Percentiles rank a stretch among this genome's conserved stretches.
These are phyloP conservation scores for Lottia scabra DNA, from an alignment of 2,888 invertebrate species.

Conservation along the genomic window DNA sequence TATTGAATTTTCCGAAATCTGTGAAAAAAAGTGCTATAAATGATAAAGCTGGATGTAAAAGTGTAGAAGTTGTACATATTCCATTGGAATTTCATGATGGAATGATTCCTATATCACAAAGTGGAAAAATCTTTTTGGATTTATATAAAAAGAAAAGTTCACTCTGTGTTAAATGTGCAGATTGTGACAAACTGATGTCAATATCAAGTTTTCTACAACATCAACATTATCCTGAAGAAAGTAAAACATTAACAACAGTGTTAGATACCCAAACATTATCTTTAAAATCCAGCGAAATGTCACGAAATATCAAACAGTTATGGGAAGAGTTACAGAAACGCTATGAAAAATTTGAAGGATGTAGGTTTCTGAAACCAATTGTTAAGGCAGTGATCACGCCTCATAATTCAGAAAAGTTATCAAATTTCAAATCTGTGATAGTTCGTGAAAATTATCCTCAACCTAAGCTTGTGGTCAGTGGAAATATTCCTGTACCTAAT, in stretches of 20 bases:
- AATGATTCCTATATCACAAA: conserved; percentile 10
- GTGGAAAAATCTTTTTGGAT: conserved; percentile 49
- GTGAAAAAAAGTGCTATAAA: conserved; percentile 1
- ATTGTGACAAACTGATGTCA: conserved; percentile 58
- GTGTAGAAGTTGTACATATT: conserved; percentile 6
- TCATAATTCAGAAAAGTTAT: neutral
- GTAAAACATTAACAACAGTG: conserved; percentile 47
- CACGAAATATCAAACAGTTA: conserved; percentile 41
- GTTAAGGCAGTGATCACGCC: conserved; percentile 5
- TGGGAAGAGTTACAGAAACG: conserved; percentile 50
- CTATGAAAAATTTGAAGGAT: conserved; percentile 23
- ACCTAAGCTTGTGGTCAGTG: neutral
- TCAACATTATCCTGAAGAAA: conserved; percentile 53
- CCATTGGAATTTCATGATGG: conserved; percentile 1
- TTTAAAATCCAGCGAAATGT: conserved; percentile 43
- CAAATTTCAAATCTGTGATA: neutral
- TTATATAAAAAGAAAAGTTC: conserved; percentile 53
- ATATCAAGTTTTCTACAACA: conserved; percentile 59
- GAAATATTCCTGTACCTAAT: neutral
- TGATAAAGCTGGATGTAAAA: conserved; percentile 4
- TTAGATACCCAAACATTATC: conserved; percentile 50
- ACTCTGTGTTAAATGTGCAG: conserved; percentile 58
- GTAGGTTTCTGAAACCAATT: conserved; percentile 8
- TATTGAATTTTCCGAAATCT: conserved; percentile 23
- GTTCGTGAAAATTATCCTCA: neutral